A percentile compares a stretch with the other conserved stretches of the same genome.
Evolutionary conservation across 1,140 invertebrate species (phyloP).

Genomic region (Dendroctonus valens): DNA sequence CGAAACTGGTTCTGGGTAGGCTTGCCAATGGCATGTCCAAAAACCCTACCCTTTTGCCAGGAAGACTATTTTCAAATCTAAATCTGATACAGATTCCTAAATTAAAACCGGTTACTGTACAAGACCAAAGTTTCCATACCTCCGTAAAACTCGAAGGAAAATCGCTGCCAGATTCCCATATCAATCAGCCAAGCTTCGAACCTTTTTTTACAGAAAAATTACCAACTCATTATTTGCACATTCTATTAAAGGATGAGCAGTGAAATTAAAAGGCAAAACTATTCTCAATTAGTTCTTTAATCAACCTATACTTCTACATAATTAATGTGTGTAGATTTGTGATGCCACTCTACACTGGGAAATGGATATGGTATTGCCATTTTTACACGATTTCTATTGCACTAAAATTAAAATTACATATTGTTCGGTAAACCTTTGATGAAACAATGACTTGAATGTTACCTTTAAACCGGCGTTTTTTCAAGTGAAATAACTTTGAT

Average conservation of each 20-base stretch:
- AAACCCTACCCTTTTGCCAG: too few species aligned
- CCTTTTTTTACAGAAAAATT: not conserved
- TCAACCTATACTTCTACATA: conserved; percentile 49
- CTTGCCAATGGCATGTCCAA: too few species aligned
- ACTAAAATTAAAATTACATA: conserved; percentile 42
- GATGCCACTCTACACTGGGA: conserved; percentile 41
- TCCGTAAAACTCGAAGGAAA: too few species aligned
- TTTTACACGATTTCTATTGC: conserved; percentile 49
- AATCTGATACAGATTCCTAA: too few species aligned
- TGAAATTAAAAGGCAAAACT: conserved; percentile 13
- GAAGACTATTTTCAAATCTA: too few species aligned
- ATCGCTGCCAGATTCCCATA: too few species aligned
- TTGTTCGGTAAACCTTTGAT: conserved; percentile 11
- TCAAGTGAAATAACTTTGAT: not conserved
- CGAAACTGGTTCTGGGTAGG: too few species aligned
- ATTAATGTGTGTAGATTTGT: conserved; percentile 43
- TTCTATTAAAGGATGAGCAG: too few species aligned
- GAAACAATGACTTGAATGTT: conserved; percentile 10
- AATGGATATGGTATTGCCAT: conserved; percentile 50
- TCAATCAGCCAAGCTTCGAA: too few species aligned
- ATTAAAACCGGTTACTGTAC: too few species aligned
- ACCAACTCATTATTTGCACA: too few species aligned
- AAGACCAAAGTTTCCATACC: too few species aligned
- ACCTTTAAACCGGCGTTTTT: not conserved
- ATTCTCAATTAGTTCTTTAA: conserved; percentile 45